Evolutionary conservation across 2,888 invertebrate species (phyloP).

Genomic region (Netelia virgata): DNA sequence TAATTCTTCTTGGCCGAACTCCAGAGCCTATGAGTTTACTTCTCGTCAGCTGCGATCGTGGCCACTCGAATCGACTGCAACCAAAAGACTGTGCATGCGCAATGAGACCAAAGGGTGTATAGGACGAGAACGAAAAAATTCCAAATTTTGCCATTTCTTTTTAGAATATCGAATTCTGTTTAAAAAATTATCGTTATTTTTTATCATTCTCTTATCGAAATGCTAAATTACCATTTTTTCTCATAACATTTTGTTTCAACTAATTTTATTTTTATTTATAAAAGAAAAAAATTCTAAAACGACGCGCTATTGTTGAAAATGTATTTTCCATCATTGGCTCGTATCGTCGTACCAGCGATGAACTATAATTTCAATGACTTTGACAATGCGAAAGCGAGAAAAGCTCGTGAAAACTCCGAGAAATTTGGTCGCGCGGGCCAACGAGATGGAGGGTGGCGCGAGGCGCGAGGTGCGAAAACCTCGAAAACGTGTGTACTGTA

Average conservation of each 20-base stretch:
- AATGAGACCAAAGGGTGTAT: background rate
- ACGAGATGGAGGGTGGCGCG: background rate
- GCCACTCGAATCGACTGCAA: conserved; percentile 36
- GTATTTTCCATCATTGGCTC: conserved; percentile 2
- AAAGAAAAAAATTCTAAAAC: too few relatives aligned
- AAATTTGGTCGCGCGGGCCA: background rate
- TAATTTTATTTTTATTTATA: too few relatives aligned
- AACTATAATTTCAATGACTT: conserved; percentile 18
- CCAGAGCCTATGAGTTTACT: conserved; percentile 48
- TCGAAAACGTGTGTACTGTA: conserved; percentile 75
- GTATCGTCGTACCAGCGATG: conserved; percentile 1
- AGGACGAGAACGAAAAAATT: conserved; percentile 10
- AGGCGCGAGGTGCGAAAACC: conserved; percentile 65
- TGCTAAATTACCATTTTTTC: too few relatives aligned
- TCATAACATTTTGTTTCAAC: too few relatives aligned
- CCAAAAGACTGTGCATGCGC: background rate
- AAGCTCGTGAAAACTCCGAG: background rate
- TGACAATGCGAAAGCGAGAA: conserved; percentile 24
- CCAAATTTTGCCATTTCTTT: too few relatives aligned
- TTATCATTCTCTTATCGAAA: too few relatives aligned
- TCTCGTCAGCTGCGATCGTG: conserved; percentile 27
- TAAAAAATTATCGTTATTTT: too few relatives aligned
- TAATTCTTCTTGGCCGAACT: conserved; percentile 60
- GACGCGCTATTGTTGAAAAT: background rate
- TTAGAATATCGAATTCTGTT: too few relatives aligned